Conservation (phyloP, 2,113 vertebrate species). For the Cryptotis parvus region DNA sequence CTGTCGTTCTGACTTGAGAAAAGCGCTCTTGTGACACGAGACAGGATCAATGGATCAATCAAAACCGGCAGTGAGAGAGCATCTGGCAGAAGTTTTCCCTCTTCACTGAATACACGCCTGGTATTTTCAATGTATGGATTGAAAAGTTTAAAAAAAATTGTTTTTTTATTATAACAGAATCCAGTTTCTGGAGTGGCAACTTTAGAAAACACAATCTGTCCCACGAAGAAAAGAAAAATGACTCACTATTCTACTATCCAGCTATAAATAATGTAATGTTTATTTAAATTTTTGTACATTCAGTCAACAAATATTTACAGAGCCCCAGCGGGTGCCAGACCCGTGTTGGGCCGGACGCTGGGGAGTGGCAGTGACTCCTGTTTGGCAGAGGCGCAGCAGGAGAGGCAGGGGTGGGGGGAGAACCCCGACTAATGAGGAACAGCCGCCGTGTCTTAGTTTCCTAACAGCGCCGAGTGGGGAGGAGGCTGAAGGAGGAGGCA, state of each 20-base stretch:
- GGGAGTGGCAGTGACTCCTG: background rate
- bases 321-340: conserved; percentile 4
- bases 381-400: background rate
- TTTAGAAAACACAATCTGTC: conserved; percentile 75
- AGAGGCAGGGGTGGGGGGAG: background rate
- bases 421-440: background rate
- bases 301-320: conserved; percentile 40
- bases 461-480: background rate
- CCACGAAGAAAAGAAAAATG: conserved; percentile 68
- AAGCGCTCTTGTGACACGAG: conserved; percentile 15
- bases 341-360: background rate
- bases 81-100: conserved; percentile 19
- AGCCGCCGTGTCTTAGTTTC: background rate
- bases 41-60: conserved; percentile 58
- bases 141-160: conserved; percentile 51
- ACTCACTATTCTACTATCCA: conserved; percentile 50
- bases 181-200: conserved; percentile 55
- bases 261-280: conserved; percentile 25
- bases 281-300: conserved; percentile 50
- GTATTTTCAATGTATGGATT: conserved; percentile 56
- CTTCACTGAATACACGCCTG: conserved; percentile 13
- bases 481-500: background rate
- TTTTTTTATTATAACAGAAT: conserved; percentile 48
- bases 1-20: conserved; percentile 8
- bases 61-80: conserved; percentile 29